Conservation (phyloP, 1,140 invertebrate species). For the Sipha flava region DNA sequence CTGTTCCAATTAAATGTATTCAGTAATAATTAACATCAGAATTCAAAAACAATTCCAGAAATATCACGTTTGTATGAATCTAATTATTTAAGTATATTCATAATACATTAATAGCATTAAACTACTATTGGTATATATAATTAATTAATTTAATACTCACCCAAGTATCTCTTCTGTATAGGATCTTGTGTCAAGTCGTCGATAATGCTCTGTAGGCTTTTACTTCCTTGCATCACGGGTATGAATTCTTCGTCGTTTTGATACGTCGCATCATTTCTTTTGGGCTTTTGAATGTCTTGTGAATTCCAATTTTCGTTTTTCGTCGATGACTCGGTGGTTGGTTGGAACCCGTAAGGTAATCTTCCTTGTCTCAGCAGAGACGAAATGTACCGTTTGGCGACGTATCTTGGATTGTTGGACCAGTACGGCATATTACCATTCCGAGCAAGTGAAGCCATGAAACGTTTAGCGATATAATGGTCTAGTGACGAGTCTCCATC, state of each 20-base stretch:
- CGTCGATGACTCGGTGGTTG: neutral
- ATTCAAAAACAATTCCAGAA: no score
- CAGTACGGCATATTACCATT: neutral
- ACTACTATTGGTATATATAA: neutral
- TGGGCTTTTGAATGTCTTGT: neutral
- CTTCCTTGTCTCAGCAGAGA: constrained; percentile 36
- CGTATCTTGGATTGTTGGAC: neutral
- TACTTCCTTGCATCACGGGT: constrained; percentile 19
- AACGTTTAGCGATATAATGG: neutral
- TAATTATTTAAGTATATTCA: neutral
- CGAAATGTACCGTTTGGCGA: constrained; percentile 35
- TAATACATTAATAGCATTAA: neutral
- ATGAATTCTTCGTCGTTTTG: neutral
- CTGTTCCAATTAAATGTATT: no score
- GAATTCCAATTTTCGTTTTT: neutral
- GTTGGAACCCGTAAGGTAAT: constrained; percentile 32
- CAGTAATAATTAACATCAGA: no score
- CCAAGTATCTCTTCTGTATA: constrained; percentile 33
- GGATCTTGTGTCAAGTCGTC: constrained; percentile 4
- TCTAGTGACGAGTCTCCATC: neutral
- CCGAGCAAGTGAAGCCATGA: constrained; percentile 5
- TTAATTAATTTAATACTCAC: neutral
- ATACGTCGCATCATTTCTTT: neutral
- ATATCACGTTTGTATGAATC: neutral
- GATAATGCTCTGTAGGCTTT: constrained; percentile 19